Conservation (phyloP, 2,888 invertebrate genomes). For the Encarsia formosa region DNA sequence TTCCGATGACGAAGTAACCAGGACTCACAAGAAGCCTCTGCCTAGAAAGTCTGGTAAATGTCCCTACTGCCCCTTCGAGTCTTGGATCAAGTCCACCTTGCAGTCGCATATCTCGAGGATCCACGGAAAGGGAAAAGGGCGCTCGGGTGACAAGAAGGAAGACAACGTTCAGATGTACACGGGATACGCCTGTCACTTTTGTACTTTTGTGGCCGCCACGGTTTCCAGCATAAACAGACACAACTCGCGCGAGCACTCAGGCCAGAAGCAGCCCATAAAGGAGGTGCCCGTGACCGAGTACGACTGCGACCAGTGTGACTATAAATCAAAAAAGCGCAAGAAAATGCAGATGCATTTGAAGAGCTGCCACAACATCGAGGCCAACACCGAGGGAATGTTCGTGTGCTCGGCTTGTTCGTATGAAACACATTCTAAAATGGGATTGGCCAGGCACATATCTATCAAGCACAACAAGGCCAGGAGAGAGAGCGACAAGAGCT, state of each 20-base stretch:
- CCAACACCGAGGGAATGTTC: conserved; percentile 21
- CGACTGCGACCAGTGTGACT: conserved; percentile 39
- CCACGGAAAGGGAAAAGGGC: conserved; percentile 19
- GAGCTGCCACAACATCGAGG: conserved; percentile 31
- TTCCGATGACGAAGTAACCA: background rate
- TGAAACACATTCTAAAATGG: conserved; percentile 21
- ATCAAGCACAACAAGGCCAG: conserved; percentile 20
- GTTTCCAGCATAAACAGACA: conserved; percentile 23
- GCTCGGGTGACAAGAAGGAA: background rate
- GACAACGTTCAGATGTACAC: conserved; percentile 7
- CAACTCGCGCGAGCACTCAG: conserved; percentile 21
- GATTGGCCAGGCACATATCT: conserved; percentile 23
- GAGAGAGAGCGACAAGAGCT: background rate
- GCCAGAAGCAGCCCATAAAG: conserved; percentile 3
- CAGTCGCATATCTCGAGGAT: conserved; percentile 27
- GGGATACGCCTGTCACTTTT: conserved; percentile 21
- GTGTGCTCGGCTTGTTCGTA: conserved; percentile 10
- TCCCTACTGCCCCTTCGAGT: conserved; percentile 32
- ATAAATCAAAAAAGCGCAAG: conserved; percentile 38
- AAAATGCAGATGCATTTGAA: conserved; percentile 39
- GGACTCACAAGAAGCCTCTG: background rate
- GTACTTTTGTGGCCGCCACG: conserved; percentile 18
- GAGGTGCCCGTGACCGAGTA: conserved; percentile 18
- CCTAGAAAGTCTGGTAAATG: conserved; percentile 12
- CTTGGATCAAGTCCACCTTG: conserved; percentile 29